Evolutionary conservation across 2,113 vertebrate species (phyloP).

Genomic region (Diphyllodes magnificus): DNA sequence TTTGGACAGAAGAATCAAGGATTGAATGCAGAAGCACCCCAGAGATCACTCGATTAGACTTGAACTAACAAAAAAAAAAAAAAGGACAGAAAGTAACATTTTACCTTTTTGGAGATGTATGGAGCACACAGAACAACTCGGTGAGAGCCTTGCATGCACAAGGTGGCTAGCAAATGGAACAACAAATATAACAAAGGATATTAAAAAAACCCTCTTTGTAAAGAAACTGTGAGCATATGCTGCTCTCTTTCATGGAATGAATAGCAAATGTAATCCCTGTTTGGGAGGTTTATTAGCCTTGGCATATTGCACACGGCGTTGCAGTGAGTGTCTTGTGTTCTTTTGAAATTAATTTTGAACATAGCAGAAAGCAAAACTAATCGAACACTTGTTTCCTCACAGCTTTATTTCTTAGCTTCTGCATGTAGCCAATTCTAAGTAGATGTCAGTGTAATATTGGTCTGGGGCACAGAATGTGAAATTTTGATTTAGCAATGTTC

Average conservation of each 20-base stretch:
- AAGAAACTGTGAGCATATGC: not conserved
- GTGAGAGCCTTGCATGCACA: not conserved
- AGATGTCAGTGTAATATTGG: not conserved
- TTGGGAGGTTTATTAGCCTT: not conserved
- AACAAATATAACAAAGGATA: not conserved
- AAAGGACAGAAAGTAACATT: not conserved
- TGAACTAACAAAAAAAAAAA: not conserved
- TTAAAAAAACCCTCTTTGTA: not conserved
- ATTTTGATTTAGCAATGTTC: not conserved
- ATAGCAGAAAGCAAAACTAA: slow-evolving; percentile 6
- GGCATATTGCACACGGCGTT: not conserved
- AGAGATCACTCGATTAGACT: not conserved
- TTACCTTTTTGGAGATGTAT: not conserved
- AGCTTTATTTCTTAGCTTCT: not conserved
- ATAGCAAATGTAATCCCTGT: not conserved
- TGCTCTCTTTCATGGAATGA: not conserved
- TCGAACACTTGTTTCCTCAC: not conserved
- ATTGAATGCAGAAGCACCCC: not conserved
- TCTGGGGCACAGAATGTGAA: not conserved
- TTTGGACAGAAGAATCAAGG: not conserved
- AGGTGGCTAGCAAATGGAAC: not conserved
- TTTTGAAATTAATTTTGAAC: not conserved
- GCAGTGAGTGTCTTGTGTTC: not conserved
- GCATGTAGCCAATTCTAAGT: not conserved
- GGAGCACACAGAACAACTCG: not conserved